phyloP scores from a whole-genome alignment of 2,797 vertebrate species.

The Crocidura indochinensis region DNA sequence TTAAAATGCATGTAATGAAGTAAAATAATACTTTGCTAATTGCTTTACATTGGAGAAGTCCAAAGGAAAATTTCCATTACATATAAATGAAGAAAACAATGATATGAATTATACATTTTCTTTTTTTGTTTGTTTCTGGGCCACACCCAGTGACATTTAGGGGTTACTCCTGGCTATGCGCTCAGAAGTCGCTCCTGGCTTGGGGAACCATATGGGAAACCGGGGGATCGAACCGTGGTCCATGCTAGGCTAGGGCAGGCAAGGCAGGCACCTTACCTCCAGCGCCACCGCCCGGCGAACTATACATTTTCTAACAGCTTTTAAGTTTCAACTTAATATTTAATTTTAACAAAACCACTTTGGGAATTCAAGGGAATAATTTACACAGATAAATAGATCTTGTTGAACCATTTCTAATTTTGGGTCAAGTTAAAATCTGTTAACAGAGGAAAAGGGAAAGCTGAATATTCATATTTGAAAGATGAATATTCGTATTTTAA shows the following conservation, averaged over 20 bases:
- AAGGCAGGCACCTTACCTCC: no score
- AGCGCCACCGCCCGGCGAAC: no score
- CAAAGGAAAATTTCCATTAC: background rate
- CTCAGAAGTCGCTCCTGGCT: no score
- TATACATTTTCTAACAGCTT: background rate
- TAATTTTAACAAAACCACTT: constrained; percentile 60
- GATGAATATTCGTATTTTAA: constrained; percentile 39
- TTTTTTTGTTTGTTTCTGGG: no score
- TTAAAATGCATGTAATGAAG: constrained; percentile 15
- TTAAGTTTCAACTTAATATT: constrained; percentile 47
- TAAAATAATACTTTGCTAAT: constrained; percentile 31
- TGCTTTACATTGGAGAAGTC: constrained; percentile 24
- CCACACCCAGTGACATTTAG: no score
- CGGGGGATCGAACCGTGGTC: no score
- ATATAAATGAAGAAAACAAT: background rate
- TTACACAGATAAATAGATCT: background rate
- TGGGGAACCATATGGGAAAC: no score
- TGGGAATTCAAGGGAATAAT: constrained; percentile 9
- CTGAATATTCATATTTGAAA: constrained; percentile 41
- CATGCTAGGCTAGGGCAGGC: no score
- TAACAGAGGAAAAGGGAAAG: background rate
- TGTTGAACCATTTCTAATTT: constrained; percentile 3
- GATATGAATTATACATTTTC: background rate
- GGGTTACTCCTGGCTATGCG: no score
- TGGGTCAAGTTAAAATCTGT: constrained; percentile 37